Evolutionary conservation across 2,888 invertebrate species (phyloP).

Genomic region (Apodemia mormo): DNA sequence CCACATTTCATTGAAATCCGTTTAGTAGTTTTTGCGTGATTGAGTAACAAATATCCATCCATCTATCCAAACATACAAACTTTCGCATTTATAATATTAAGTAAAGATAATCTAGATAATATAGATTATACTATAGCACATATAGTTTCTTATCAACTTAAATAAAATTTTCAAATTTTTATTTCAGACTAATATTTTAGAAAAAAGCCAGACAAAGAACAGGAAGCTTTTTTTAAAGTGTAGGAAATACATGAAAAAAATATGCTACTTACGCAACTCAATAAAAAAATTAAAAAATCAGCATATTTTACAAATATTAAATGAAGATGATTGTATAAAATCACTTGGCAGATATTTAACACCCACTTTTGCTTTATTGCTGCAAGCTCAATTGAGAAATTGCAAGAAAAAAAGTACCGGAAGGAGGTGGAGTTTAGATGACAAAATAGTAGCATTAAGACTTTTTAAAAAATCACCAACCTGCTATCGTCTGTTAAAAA

Average conservation of each 20-base stretch:
- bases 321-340: not conserved
- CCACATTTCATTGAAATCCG: too few relatives aligned
- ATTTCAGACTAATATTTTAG: not conserved
- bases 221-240: not conserved
- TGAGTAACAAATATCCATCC: too few relatives aligned
- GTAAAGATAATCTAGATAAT: too few relatives aligned
- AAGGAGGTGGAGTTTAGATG: slow-evolving; percentile 8
- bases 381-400: slow-evolving; percentile 13
- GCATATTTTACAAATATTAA: not conserved
- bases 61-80: too few relatives aligned
- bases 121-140: too few relatives aligned
- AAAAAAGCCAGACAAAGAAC: not conserved
- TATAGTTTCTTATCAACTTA: too few relatives aligned
- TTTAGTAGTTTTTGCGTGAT: too few relatives aligned
- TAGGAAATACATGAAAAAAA: slow-evolving; percentile 19
- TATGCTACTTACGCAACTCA: not conserved
- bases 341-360: not conserved
- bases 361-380: not conserved
- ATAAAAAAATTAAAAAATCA: slow-evolving; percentile 10
- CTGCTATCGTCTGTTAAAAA: slow-evolving; percentile 10
- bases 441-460: slow-evolving; percentile 15
- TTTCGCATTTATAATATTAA: too few relatives aligned
- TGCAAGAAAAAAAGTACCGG: not conserved
- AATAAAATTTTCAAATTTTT: too few relatives aligned
- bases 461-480: slow-evolving; percentile 10